Base-by-base conservation (phyloP, 2,113 vertebrate species). In the Uria aalge region DNA sequence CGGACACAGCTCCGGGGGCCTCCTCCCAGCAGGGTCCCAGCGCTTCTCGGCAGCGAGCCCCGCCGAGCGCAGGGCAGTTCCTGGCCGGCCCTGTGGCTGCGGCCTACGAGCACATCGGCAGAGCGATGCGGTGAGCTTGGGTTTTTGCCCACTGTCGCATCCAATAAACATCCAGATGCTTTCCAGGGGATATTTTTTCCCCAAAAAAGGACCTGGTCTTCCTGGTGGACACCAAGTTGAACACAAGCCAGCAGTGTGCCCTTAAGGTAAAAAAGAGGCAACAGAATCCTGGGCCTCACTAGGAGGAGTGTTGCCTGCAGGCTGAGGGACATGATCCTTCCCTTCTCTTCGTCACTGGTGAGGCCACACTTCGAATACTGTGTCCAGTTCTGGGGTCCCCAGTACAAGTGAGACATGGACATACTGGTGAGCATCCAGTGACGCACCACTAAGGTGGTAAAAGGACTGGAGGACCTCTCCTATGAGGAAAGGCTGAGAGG, bases 51-150 rank as follows among this genome's bases (percentile, higher is more conserved):
- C 3, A 55, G 4, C 2, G 0, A 53, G 2, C 0, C 0, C 43
- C 0, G 0, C 27, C 2, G 5, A 29, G 9, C 3, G 0, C 1
- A 24, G 2, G 19, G 5, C 7, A 13, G 2, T 1, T 1, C 11
- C 19, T 1, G 1, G 2, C 8, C 2, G 1, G 5, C 20, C 15
- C 23, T 11, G 50, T 1, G 1, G 11, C 41, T 57, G 29, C 57
- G 72, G 48, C 9, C 15, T 16, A 4, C 2, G 0, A 67, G 21
- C 0, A 0, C 24, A 15, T 45, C 9, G 2, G 20, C 26, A 57
- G 15, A 48, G 12, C 4, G 4, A 20, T 11, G 4, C 12, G 3
- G 0, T 8, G 1, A 57, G 8, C 19, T 76, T 6, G 2, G 29
- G 4, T 8, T 40, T 57, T 62, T 43, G 6, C 18, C 55, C 43